phyloP scores from a whole-genome alignment of 2,888 invertebrate species.

The Suillia variegata region DNA sequence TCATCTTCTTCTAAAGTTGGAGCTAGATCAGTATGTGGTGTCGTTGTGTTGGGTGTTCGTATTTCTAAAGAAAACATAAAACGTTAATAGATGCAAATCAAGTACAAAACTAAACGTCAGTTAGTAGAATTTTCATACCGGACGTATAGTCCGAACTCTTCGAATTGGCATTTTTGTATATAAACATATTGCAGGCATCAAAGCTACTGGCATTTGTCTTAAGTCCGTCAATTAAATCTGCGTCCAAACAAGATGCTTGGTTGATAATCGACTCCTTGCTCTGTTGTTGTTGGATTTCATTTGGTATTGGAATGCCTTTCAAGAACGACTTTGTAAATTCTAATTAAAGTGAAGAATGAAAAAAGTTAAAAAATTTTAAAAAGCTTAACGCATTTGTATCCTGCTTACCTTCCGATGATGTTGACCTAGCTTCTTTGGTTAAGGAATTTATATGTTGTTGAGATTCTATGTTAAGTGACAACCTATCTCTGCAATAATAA shows the following conservation, averaged over 20 bases:
- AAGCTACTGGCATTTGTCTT: slow-evolving; percentile 5
- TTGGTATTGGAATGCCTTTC: neutral
- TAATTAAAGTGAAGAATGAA: no score
- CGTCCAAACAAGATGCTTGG: slow-evolving; percentile 18
- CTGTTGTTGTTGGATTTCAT: neutral
- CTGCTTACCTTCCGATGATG: neutral
- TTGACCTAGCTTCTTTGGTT: slow-evolving; percentile 1
- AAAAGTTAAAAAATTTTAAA: no score
- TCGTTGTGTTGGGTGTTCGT: slow-evolving; percentile 56
- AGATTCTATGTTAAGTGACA: slow-evolving; percentile 50
- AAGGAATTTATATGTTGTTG: slow-evolving; percentile 26
- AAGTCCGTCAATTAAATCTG: neutral
- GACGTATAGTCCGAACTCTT: slow-evolving; percentile 17
- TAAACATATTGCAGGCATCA: slow-evolving; percentile 10
- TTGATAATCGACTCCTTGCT: slow-evolving; percentile 15
- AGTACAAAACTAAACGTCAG: no score
- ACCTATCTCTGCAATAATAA: slow-evolving; percentile 43
- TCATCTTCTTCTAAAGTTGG: slow-evolving; percentile 74
- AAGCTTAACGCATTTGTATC: no score
- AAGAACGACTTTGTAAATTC: no score
- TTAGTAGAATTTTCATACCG: slow-evolving; percentile 15
- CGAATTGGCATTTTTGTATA: slow-evolving; percentile 10
- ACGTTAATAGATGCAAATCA: no score
- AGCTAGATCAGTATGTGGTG: slow-evolving; percentile 70
- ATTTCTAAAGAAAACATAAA: slow-evolving; percentile 37